Evolutionary conservation across 2,797 vertebrate species (phyloP).

Genomic region (Cynopterus sphinx): DNA sequence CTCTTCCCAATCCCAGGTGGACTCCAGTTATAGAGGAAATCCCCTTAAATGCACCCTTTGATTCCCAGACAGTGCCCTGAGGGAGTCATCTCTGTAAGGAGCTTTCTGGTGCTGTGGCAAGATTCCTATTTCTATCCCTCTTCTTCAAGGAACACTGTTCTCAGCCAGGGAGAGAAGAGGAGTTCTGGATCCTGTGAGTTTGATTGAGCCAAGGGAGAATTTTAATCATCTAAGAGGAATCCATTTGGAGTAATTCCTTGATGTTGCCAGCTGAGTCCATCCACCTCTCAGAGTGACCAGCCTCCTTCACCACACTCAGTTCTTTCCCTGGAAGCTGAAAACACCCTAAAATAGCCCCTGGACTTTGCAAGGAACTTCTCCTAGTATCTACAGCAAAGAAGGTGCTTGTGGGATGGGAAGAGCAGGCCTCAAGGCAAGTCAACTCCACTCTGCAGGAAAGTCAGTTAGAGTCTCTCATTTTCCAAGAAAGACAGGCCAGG

Average conservation of each 20-base stretch:
- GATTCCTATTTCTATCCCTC: not conserved
- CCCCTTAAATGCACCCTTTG: not conserved
- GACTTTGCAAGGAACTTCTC: not conserved
- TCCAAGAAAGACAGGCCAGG: not conserved
- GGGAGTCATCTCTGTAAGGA: not conserved
- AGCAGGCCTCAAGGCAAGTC: not conserved
- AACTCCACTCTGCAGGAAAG: not conserved
- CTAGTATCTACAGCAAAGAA: not conserved
- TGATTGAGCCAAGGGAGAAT: not conserved
- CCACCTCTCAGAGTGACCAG: slow-evolving; percentile 12
- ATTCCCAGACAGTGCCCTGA: not conserved
- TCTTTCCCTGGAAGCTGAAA: slow-evolving; percentile 26
- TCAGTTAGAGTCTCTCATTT: not conserved
- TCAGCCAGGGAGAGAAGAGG: not conserved
- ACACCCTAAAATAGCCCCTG: not conserved
- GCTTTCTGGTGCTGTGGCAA: not conserved
- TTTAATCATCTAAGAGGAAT: not conserved
- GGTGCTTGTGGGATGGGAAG: not conserved
- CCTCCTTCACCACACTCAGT: not conserved
- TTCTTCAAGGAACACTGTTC: not conserved
- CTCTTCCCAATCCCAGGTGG: not conserved
- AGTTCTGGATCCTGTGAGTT: not conserved
- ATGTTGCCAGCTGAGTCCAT: not conserved
- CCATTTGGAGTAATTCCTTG: not conserved
- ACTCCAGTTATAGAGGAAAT: slow-evolving; percentile 28